Evolutionary conservation across 2,888 invertebrate species (phyloP), one percentile per base, ranked within the genome.

Genomic region (Epinotia brunnichana): DNA sequence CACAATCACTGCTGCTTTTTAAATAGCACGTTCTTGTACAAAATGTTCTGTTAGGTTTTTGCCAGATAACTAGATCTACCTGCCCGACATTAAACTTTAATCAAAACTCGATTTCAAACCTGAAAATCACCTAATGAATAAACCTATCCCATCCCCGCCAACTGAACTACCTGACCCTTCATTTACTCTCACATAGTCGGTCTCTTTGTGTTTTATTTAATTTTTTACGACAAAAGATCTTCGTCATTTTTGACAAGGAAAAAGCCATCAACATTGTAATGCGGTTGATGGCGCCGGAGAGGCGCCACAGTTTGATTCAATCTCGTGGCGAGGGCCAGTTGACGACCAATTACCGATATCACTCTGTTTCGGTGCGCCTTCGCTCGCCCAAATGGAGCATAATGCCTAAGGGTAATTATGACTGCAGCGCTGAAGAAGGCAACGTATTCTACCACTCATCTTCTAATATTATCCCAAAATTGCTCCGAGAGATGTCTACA

Each of bases 161-260:
- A 35, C 35, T 76, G 80, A 78, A 81, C 89, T 89, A 90, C 90
- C 89, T 89, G 88, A 83, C 83, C 83, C 83, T 89, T 86, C 84
- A 89, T 88, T 91, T 89, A 89, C 90, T 89, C 81, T 87, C 86
- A 87, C 83, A 59, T 85, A 88, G 88, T 89, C 89, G 87, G 89
- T 90, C 85, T 88, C 83, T 85, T 88, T 90, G 90, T 88, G 87
- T 89, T 90, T 87, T 88, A 86, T 87, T 82, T 85, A 83, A 88
- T 92, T 85, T 90, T 91, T 92, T 91, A 90, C 84, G 85, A 88
- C 88, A 88, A 90, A 87, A 87, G 91, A 91, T 92, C 93, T 91
- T 88, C 92, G 92, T 92, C 92, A 92, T 90, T 93, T 93, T 91
- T 93, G 92, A 92, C 92, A 92, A 88, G 92, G 92, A 92, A 92